Percentiles rank a stretch among this genome's conserved stretches.
Evolutionary conservation across 2,113 vertebrate genomes (phyloP).

Genomic region (Mobula hypostoma): DNA sequence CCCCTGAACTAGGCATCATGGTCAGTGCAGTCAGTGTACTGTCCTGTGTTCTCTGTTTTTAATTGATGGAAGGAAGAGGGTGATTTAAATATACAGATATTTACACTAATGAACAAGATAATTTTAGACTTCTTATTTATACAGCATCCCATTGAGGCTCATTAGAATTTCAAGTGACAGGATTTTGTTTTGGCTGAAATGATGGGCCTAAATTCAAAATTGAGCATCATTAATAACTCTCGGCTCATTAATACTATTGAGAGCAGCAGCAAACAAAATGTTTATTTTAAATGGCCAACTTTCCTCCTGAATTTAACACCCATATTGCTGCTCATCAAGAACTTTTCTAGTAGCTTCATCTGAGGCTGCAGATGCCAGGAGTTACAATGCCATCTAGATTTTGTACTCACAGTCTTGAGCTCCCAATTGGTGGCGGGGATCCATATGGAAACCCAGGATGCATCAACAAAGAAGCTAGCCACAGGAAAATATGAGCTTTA

Average conservation of each 20-base stretch:
- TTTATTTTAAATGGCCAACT: not conserved
- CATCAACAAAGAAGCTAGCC: too few species aligned
- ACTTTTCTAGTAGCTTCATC: not conserved
- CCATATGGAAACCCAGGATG: too few species aligned
- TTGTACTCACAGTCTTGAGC: not conserved
- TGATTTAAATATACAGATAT: not conserved
- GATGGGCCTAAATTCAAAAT: not conserved
- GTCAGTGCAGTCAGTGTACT: too few species aligned
- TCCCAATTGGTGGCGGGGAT: too few species aligned
- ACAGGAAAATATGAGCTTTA: too few species aligned
- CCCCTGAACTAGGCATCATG: too few species aligned
- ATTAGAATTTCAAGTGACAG: not conserved
- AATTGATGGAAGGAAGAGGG: too few species aligned
- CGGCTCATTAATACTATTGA: not conserved
- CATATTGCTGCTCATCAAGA: not conserved
- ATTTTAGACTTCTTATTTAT: not conserved
- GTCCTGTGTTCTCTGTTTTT: too few species aligned
- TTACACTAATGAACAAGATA: not conserved
- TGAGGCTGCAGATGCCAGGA: not conserved
- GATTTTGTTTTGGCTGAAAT: not conserved
- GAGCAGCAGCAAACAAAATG: not conserved
- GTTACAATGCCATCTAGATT: not conserved
- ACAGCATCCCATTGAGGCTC: not conserved
- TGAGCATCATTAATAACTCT: not conserved
- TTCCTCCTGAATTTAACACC: not conserved